A percentile compares a stretch with the other conserved stretches of the same genome.
Conservation (phyloP, 1,140 invertebrate genomes). For the Semibalanus balanoides region DNA sequence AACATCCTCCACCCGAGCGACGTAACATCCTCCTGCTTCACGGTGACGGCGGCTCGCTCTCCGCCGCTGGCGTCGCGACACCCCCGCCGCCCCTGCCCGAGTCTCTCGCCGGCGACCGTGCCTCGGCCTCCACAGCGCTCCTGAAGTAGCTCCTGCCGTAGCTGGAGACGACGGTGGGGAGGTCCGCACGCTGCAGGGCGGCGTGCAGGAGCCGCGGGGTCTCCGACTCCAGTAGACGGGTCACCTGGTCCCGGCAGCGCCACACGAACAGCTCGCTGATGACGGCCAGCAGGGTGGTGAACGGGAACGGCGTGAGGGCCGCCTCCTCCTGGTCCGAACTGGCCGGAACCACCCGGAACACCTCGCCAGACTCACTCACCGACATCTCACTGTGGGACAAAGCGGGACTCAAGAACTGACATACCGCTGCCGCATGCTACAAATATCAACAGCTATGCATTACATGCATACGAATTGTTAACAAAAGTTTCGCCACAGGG, state of each 20-base stretch:
- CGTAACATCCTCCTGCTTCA: no score
- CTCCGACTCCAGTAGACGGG: not conserved
- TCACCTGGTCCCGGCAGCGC: not conserved
- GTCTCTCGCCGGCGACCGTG: not conserved
- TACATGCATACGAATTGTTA: no score
- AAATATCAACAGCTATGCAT: no score
- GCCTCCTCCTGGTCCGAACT: not conserved
- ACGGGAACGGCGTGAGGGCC: not conserved
- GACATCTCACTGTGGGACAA: not conserved
- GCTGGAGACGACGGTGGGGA: not conserved
- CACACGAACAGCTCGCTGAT: not conserved
- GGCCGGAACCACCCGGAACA: not conserved
- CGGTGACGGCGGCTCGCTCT: no score
- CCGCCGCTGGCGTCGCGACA: no score
- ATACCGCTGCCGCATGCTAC: no score
- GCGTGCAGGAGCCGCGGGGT: not conserved
- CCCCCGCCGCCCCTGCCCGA: not conserved
- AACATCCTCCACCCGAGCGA: no score
- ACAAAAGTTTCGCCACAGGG: no score
- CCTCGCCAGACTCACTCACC: not conserved
- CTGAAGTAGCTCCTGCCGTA: not conserved
- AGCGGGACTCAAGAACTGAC: no score
- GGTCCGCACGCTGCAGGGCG: not conserved
- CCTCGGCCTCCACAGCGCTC: not conserved
- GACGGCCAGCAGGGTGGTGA: not conserved